A percentile compares a stretch with the other conserved stretches of the same genome.
These are phyloP conservation scores for Halcyon malimbica DNA, from an alignment of 2,113 vertebrate species.

Conservation along the genomic window DNA sequence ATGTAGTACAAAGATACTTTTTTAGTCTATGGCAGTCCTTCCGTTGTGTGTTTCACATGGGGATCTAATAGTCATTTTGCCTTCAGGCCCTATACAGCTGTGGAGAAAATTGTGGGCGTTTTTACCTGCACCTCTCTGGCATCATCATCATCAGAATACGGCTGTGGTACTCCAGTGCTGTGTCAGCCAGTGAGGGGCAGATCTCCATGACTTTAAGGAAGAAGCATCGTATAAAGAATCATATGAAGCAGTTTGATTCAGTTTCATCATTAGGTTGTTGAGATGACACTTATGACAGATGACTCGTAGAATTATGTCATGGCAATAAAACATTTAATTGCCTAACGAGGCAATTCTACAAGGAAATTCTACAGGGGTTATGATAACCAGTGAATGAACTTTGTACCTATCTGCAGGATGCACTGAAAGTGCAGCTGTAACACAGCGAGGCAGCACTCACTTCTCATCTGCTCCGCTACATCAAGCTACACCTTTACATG, in stretches of 20 bases:
- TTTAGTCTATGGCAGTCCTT: background rate
- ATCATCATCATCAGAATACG: background rate
- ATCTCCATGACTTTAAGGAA: background rate
- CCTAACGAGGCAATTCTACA: background rate
- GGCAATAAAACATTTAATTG: conserved; percentile 20
- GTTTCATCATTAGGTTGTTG: background rate
- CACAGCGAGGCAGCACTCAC: background rate
- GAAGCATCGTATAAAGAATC: background rate
- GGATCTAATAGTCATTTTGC: background rate
- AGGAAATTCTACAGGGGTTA: background rate
- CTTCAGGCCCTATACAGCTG: background rate
- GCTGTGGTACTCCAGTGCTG: background rate
- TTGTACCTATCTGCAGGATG: background rate
- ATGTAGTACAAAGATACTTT: background rate
- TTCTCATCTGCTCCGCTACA: background rate
- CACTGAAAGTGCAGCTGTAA: background rate
- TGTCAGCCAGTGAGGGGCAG: background rate
- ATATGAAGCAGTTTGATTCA: background rate
- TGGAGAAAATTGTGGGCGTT: background rate
- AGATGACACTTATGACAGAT: background rate
- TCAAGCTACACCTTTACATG: background rate
- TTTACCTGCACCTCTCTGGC: background rate
- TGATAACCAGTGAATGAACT: background rate
- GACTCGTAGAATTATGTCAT: background rate
- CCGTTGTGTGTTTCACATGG: background rate